Base-by-base conservation (phyloP, 2,888 invertebrate species). In the Apotomis betuletana region DNA sequence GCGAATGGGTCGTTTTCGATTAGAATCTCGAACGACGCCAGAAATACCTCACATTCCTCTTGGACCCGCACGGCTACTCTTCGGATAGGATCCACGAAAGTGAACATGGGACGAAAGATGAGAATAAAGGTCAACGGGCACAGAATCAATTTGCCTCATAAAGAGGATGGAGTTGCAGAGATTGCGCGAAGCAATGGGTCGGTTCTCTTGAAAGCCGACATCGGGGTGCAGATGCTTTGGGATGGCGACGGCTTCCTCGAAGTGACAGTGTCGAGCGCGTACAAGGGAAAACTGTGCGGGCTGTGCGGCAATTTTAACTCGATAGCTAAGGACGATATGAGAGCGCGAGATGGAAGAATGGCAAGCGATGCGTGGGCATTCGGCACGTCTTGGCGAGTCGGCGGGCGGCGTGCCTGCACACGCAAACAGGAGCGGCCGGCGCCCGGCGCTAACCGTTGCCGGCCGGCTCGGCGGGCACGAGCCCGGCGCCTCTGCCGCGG, bases 301-400 rank as follows among this genome's bases (percentile, higher is more conserved):
- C 92, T 99, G 15, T 99, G 99, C 84, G 99, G 99, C 0, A 99
- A 99, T 86, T 99, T 97, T 90, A 99, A 99, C 89, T 96, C 96
- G 60, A 94, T 96, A 75, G 95, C 96, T 3, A 95, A 96, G 77
- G 99, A 98, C 87, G 99, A 98, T 90, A 95, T 98, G 83, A 95
- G 93, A 76, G 95, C 95, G 64, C 94, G 96, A 67, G 95, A 95
- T 76, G 97, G 97, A 9, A 93, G 94, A 62, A 89, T 96, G 62
- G 94, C 96, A 73, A 94, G 94, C 60, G 96, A 97, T 78, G 85
- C 90, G 38, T 93, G 95, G 91, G 94, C 95, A 68, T 98, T 99
- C 82, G 98, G 97, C 3, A 95, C 96, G 63, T 97, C 98, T 4
- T 99, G 99, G 99, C 95, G 97, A 67, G 97, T 98, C 1, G 98